Conservation (phyloP, 2,888 invertebrate genomes). For the Brachypalpus laphriformis region DNA sequence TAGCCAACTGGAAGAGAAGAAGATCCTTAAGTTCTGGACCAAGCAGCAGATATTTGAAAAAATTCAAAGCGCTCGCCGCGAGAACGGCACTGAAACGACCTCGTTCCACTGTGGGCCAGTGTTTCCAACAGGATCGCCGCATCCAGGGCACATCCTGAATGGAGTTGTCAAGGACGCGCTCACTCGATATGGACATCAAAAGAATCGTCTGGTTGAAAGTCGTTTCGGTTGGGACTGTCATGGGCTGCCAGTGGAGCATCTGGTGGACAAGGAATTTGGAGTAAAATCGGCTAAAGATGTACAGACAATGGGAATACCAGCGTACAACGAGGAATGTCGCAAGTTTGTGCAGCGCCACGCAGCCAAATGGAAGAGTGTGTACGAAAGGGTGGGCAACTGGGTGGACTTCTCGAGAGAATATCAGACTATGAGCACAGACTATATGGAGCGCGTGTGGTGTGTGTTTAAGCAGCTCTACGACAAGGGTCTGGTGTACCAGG, state of each 20-base stretch:
- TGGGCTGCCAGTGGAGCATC: constrained; percentile 95
- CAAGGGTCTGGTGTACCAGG: constrained; percentile 96
- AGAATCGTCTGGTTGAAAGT: constrained; percentile 86
- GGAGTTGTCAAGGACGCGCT: constrained; percentile 98
- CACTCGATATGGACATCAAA: constrained; percentile 95
- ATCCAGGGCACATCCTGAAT: constrained; percentile 97
- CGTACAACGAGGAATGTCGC: constrained; percentile 96
- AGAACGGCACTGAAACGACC: constrained; percentile 10
- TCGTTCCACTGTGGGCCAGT: constrained; percentile 99
- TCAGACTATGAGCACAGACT: constrained; percentile 97
- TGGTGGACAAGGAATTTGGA: constrained; percentile 92
- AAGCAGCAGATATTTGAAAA: constrained; percentile 93
- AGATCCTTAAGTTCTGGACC: constrained; percentile 91
- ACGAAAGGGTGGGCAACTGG: constrained; percentile 96
- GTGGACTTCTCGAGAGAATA: constrained; percentile 99
- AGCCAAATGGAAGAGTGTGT: constrained; percentile 92
- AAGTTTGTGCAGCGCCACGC: constrained; percentile 97
- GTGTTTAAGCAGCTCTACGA: constrained; percentile 95
- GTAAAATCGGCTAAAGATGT: constrained; percentile 98
- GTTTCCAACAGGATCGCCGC: constrained; percentile 97
- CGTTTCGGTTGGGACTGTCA: constrained; percentile 99
- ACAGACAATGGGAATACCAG: constrained; percentile 95
- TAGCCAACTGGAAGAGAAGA: constrained; percentile 87
- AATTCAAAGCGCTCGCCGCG: constrained; percentile 84
- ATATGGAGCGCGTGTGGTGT: constrained; percentile 99